Evolutionary conservation across 2,797 vertebrate species (phyloP).

Genomic region (Phylloscopus collybita): DNA sequence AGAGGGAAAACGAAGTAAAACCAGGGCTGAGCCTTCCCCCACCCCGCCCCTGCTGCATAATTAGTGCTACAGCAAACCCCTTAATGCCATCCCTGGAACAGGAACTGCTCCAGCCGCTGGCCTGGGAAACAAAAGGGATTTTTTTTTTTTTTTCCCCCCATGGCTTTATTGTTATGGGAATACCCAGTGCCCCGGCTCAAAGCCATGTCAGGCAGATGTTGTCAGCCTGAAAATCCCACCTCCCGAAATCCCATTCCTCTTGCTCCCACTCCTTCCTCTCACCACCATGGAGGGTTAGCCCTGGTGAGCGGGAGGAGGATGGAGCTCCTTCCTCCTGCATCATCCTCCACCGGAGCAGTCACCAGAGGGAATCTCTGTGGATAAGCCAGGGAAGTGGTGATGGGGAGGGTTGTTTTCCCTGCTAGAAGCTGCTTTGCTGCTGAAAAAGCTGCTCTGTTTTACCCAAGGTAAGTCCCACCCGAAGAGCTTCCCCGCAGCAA

Average conservation of each 20-base stretch:
- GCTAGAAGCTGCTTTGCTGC: neutral
- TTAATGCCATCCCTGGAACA: neutral
- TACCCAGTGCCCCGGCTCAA: neutral
- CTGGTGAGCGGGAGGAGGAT: neutral
- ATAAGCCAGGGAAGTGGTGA: neutral
- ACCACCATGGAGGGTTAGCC: neutral
- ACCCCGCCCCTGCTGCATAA: neutral
- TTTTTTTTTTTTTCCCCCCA: neutral
- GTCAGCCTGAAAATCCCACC: neutral
- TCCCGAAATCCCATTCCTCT: neutral
- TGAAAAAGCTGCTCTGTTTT: neutral
- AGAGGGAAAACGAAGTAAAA: neutral
- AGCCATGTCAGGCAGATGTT: constrained; percentile 5
- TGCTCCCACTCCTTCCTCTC: neutral
- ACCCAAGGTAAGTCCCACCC: neutral
- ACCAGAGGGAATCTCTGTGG: neutral
- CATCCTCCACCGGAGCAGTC: neutral
- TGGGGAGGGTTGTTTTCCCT: neutral
- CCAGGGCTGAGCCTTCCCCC: neutral
- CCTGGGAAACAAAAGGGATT: constrained; percentile 43
- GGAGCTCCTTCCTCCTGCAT: neutral
- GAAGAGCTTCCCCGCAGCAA: neutral
- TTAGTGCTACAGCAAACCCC: neutral
- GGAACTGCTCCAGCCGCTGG: constrained; percentile 8
- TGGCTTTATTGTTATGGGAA: constrained; percentile 38